Percentiles rank a stretch among this genome's conserved stretches.
Evolutionary conservation across 2,113 vertebrate species (phyloP).

Genomic region (Chascanopsetta lugubris): DNA sequence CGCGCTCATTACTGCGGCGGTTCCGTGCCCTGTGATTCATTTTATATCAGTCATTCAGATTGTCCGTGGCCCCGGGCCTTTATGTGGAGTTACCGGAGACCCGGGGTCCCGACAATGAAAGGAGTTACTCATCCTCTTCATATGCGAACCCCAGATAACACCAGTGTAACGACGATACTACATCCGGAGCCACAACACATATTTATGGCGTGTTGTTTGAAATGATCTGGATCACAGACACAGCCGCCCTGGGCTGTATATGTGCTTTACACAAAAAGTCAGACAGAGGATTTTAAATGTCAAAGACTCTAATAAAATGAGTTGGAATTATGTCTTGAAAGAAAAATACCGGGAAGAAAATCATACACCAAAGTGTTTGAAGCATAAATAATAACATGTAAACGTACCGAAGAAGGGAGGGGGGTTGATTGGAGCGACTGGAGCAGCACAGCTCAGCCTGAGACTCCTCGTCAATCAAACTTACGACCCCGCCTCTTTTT

Average conservation of each 20-base stretch:
- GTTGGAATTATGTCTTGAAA: not conserved
- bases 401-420: not conserved
- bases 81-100: conserved; percentile 34
- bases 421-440: not conserved
- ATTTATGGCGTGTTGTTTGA: conserved; percentile 8
- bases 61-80: conserved; percentile 31
- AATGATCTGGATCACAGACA: conserved; percentile 2
- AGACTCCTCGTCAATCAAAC: not conserved
- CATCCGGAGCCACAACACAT: conserved; percentile 3
- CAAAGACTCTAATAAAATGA: not conserved
- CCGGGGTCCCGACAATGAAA: conserved; percentile 32
- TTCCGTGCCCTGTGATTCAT: conserved; percentile 44
- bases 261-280: not conserved
- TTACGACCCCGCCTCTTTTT: not conserved
- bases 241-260: not conserved
- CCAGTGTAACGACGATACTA: not conserved
- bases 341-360: not conserved
- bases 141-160: conserved; percentile 20
- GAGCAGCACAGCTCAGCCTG: not conserved
- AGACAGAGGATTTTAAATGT: not conserved
- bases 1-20: conserved; percentile 22
- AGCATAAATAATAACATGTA: not conserved
- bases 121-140: conserved; percentile 38
- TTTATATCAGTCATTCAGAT: conserved; percentile 51
- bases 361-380: not conserved